Conservation (phyloP, 2,113 vertebrate genomes). For the Callipepla squamata region DNA sequence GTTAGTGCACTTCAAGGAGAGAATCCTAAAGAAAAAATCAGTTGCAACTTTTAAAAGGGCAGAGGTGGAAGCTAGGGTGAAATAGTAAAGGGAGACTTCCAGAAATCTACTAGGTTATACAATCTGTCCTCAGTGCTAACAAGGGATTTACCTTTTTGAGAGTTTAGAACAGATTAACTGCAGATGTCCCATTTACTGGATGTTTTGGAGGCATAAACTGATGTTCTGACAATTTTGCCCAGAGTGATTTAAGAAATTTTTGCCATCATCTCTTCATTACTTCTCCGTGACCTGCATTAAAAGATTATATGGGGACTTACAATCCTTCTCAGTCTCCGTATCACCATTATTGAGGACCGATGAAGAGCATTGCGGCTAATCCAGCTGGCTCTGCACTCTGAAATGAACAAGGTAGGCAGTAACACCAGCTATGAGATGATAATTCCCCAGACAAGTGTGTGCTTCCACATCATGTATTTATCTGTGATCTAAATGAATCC, state of each 20-base stretch:
- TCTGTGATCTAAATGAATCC: conserved; percentile 6
- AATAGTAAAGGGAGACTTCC: background rate
- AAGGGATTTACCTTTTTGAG: conserved; percentile 10
- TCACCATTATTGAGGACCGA: background rate
- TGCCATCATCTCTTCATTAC: background rate
- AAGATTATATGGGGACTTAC: background rate
- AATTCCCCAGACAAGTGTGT: background rate
- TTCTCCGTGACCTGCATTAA: conserved; percentile 1
- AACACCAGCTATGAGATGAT: background rate
- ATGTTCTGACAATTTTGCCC: background rate
- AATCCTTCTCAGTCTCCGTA: background rate
- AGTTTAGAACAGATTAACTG: conserved; percentile 16
- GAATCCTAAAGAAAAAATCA: background rate
- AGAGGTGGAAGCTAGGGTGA: background rate
- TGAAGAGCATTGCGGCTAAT: background rate
- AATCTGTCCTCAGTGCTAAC: background rate
- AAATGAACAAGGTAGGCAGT: background rate
- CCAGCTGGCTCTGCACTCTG: background rate
- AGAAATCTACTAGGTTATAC: background rate
- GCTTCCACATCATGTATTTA: background rate
- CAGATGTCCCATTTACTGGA: background rate
- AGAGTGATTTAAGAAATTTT: conserved; percentile 18
- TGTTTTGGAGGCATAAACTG: conserved; percentile 15
- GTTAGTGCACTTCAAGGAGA: background rate
- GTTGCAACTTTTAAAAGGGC: background rate